A percentile compares a stretch with the other conserved stretches of the same genome.
Evolutionary conservation across 2,113 vertebrate species (phyloP).

Genomic region (Taxidea taxus): DNA sequence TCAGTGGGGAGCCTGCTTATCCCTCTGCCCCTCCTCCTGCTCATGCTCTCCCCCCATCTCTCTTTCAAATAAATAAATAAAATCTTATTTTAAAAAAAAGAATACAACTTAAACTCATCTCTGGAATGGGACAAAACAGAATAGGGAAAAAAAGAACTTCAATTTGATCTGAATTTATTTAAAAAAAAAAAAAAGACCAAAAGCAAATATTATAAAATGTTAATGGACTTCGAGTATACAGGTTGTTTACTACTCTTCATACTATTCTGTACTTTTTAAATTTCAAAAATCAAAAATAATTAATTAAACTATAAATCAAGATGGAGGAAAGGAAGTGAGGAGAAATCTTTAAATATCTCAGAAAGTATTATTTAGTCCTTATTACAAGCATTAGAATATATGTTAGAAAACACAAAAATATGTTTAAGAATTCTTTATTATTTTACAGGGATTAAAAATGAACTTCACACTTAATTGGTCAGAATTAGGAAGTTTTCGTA

Average conservation of each 20-base stretch:
- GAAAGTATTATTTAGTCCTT: background rate
- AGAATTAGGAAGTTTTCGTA: conserved; percentile 2
- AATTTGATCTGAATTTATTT: background rate
- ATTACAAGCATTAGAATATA: background rate
- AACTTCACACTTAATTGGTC: background rate
- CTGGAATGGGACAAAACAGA: background rate
- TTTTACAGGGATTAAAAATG: conserved; percentile 1
- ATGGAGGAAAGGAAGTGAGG: background rate
- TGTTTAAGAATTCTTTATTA: background rate
- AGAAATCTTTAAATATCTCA: background rate
- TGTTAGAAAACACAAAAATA: conserved; percentile 44
- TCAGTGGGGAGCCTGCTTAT: too few species aligned
- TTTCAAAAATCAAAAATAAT: background rate
- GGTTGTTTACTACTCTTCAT: background rate
- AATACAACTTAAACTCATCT: background rate
- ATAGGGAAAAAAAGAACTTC: background rate
- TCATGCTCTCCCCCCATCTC: too few species aligned
- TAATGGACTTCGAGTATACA: background rate
- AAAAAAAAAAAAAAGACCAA: conserved; percentile 25
- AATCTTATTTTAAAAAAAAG: too few species aligned
- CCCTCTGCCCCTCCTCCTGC: too few species aligned
- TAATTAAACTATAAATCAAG: background rate
- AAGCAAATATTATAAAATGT: conserved; percentile 10
- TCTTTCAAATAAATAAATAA: too few species aligned
- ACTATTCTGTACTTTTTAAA: background rate